Evolutionary conservation across 2,113 vertebrate species (phyloP).

Genomic region (Halcyon malimbica): DNA sequence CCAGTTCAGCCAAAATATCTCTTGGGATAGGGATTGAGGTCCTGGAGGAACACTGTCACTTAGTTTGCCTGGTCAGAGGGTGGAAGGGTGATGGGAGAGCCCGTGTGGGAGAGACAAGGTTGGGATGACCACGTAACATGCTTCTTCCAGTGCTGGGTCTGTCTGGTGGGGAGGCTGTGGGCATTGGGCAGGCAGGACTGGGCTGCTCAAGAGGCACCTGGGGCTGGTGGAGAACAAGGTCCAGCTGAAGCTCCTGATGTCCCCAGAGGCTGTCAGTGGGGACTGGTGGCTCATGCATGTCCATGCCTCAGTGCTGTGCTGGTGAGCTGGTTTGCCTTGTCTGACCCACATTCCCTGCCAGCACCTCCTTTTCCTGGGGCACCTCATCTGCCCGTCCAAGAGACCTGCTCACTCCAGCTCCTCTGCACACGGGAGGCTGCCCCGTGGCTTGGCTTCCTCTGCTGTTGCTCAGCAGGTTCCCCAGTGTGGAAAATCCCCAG

Average conservation of each 20-base stretch:
- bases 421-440: background rate
- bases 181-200: background rate
- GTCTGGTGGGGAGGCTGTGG: background rate
- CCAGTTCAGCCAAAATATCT: background rate
- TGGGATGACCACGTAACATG: background rate
- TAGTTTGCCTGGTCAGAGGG: background rate
- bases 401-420: background rate
- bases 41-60: background rate
- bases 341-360: background rate
- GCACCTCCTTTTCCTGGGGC: background rate
- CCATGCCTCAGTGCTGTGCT: fast-evolving
- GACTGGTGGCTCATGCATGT: background rate
- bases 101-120: background rate
- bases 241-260: background rate
- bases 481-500: slow-evolving; percentile 1
- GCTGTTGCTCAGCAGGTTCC: background rate
- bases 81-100: background rate
- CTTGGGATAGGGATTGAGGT: background rate
- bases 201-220: background rate
- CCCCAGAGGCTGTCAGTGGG: background rate
- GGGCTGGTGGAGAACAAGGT: background rate
- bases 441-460: background rate
- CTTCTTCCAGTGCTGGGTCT: fast-evolving
- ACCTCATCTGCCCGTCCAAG: background rate
- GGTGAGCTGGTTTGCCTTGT: background rate